Evolutionary conservation across 2,888 invertebrate species (phyloP).

Genomic region (Idaea dimidiata): DNA sequence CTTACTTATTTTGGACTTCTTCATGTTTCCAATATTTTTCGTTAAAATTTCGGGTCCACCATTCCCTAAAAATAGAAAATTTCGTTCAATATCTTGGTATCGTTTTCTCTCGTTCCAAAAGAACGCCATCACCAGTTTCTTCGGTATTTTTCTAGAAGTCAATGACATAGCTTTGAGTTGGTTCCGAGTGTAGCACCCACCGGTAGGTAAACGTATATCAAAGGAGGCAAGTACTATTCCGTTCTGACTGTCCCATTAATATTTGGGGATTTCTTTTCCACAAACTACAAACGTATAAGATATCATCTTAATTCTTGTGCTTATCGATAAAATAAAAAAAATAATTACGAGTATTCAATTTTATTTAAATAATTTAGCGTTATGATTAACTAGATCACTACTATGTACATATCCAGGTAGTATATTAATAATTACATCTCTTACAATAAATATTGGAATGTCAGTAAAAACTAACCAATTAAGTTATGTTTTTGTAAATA

Average conservation of each 20-base stretch:
- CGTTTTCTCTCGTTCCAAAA: neutral
- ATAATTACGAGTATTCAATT: neutral
- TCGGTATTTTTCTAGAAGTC: neutral
- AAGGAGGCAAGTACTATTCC: too few species aligned
- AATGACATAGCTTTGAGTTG: too few species aligned
- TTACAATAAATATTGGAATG: neutral
- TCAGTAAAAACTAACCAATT: too few species aligned
- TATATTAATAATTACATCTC: neutral
- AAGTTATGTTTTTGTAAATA: too few species aligned
- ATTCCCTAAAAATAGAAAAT: slow-evolving; percentile 76
- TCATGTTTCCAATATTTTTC: slow-evolving; percentile 39
- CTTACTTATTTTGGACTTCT: slow-evolving; percentile 44
- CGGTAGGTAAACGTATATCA: too few species aligned
- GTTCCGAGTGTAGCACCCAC: too few species aligned
- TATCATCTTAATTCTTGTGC: neutral
- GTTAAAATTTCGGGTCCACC: slow-evolving; percentile 42
- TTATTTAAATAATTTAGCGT: neutral
- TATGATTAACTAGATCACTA: neutral
- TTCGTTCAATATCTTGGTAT: slow-evolving; percentile 32
- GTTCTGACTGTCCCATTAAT: too few species aligned
- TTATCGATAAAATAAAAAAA: neutral
- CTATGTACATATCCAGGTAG: neutral
- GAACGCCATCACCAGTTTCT: neutral
- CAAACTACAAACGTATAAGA: too few species aligned
- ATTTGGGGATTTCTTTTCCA: too few species aligned